phyloP scores from a whole-genome alignment of 2,113 vertebrate species.

The Xiphias gladius region DNA sequence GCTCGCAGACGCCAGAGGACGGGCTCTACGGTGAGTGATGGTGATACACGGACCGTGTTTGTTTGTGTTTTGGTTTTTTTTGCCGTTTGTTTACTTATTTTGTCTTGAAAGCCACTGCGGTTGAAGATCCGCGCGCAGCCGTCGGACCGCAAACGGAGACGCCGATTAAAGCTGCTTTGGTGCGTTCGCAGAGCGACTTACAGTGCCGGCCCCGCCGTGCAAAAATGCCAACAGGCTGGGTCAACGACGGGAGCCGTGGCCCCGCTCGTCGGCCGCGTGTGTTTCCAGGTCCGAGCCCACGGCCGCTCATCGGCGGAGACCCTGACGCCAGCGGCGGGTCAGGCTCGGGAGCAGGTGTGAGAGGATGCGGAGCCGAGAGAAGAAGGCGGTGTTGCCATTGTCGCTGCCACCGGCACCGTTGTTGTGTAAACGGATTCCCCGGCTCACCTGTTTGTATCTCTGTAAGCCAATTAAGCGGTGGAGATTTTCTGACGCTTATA shows the following conservation, averaged over 20 bases:
- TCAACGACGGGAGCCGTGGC: slow-evolving; percentile 11
- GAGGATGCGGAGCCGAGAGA: slow-evolving; percentile 23
- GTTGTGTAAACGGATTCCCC: slow-evolving; percentile 79
- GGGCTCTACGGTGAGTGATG: slow-evolving; percentile 79
- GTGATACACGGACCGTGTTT: slow-evolving; percentile 1
- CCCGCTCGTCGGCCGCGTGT: background rate
- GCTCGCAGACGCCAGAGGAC: slow-evolving; percentile 79
- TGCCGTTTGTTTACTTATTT: background rate
- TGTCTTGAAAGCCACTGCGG: background rate
- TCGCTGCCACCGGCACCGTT: slow-evolving; percentile 59
- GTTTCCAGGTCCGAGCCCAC: background rate
- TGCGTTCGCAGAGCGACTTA: background rate
- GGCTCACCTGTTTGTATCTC: slow-evolving; percentile 81
- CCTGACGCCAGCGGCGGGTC: slow-evolving; percentile 10
- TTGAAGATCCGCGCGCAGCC: background rate
- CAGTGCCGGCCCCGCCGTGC: background rate
- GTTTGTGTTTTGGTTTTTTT: too few species aligned
- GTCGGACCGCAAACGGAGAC: background rate
- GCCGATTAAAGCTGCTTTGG: background rate
- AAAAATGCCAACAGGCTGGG: slow-evolving; percentile 26
- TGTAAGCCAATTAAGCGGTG: slow-evolving; percentile 79
- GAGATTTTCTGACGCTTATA: slow-evolving; percentile 79
- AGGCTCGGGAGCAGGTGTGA: slow-evolving; percentile 26
- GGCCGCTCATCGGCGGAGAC: slow-evolving; percentile 23
- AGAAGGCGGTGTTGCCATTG: slow-evolving; percentile 37